Percentiles rank a stretch among this genome's conserved stretches.
Conservation (phyloP, 2,797 vertebrate species). For the Adelosebastes latens region DNA sequence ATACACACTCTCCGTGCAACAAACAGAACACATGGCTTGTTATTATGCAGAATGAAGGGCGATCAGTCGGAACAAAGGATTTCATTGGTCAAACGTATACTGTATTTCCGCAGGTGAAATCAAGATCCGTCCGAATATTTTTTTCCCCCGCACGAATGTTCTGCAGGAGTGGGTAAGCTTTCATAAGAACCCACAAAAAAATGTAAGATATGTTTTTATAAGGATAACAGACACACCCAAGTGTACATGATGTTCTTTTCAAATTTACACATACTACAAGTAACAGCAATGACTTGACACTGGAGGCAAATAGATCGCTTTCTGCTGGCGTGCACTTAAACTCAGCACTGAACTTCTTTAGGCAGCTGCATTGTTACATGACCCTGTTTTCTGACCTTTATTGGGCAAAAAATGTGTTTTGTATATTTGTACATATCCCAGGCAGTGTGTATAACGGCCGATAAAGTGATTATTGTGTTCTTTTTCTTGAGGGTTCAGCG, state of each 20-base stretch:
- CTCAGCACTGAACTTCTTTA: not conserved
- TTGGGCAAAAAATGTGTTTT: not conserved
- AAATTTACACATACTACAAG: not conserved
- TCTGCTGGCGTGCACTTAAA: not conserved
- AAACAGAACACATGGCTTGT: too few relatives aligned
- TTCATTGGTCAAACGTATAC: too few relatives aligned
- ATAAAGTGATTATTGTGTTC: not conserved
- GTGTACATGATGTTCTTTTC: slow-evolving; percentile 4
- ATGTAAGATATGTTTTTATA: not conserved
- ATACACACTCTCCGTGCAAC: too few relatives aligned
- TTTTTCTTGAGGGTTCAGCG: slow-evolving; percentile 33
- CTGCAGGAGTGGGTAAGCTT: too few relatives aligned
- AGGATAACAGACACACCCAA: not conserved
- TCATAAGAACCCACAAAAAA: too few relatives aligned
- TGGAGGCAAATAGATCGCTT: not conserved
- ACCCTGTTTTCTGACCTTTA: slow-evolving; percentile 6
- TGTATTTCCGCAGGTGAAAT: too few relatives aligned
- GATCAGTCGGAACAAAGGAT: too few relatives aligned
- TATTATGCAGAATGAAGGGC: too few relatives aligned
- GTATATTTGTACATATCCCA: slow-evolving; percentile 13
- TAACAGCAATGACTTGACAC: not conserved
- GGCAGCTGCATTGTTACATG: not conserved
- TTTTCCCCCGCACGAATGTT: too few relatives aligned
- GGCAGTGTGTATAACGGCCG: not conserved
- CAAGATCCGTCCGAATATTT: too few relatives aligned